Conservation (phyloP, 2,797 vertebrate species). For the Spondyliosoma cantharus region DNA sequence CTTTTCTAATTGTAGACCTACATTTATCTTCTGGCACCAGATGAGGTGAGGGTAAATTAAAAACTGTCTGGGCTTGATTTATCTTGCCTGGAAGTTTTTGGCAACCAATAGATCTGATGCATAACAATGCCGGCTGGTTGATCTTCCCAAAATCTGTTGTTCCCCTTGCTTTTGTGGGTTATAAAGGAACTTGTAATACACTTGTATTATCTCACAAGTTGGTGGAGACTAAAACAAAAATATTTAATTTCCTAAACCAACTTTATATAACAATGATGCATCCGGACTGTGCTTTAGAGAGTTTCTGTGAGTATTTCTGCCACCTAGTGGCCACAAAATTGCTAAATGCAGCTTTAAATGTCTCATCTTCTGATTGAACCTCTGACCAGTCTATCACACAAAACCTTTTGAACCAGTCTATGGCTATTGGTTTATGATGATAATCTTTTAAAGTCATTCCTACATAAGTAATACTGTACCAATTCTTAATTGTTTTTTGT, state of each 20-base stretch:
- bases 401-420: background rate
- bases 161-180: background rate
- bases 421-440: background rate
- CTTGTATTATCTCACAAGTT: background rate
- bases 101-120: background rate
- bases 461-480: no score
- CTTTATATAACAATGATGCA: no score
- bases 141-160: constrained; percentile 6
- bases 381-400: background rate
- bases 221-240: no score
- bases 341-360: constrained; percentile 5
- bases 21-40: background rate
- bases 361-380: background rate
- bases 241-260: background rate
- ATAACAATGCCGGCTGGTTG: background rate
- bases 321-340: constrained; percentile 1
- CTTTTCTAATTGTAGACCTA: background rate
- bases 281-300: background rate
- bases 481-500: background rate
- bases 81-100: background rate
- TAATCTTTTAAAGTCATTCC: background rate
- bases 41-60: constrained; percentile 4
- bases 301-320: background rate
- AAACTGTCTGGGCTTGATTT: background rate
- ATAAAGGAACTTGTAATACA: no score